Base-by-base conservation (phyloP, 2,113 vertebrate genomes). In the Trachemys scripta region DNA sequence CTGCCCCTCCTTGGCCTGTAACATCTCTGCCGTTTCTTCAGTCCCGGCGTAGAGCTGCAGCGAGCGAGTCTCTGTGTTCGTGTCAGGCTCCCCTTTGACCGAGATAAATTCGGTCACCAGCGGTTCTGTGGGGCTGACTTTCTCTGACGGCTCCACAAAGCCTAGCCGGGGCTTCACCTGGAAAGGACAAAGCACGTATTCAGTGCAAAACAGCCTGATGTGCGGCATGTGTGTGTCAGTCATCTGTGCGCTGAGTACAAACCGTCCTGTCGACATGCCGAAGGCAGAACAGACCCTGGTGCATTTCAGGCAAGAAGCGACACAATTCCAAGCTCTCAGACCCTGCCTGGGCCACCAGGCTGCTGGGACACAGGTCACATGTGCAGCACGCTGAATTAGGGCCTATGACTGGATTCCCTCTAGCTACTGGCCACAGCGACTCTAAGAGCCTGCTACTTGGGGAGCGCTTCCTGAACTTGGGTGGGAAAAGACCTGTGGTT, bases 61-160 rank as follows among this genome's bases (percentile, higher is more conserved):
- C 1, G 12, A 45, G 82, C 2, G 1, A 0, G 78, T 19, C 57
- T 1, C 2, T 0, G 14, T 27, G 69, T 8, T 3, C 2, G 8
- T 8, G 0, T n/a, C 59, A 0, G 19, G 1, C 2, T 0, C 19
- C 56, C 95, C 94, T 53, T 94, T 76, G 31, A 51, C 0, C 0
- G 90, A 27, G 3, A 14, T 8, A 0, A 2, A 45, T 49, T 97
- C 95, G 0, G 0, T 0, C 2, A 95, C 0, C 65, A 97, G 65
- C 54, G 95, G 85, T 56, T 97, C 69, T 0, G 65, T 87, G 0
- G 35, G 4, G 90, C 1, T 89, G 89, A 95, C 88, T n/a, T 53
- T 89, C 80, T 98, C 97, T 0, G 57, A 84, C 4, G 88, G 96
- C 54, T 97, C 93, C 81, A 97, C 8, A 2, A 98, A 82, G 38